Percentiles rank a stretch among this genome's conserved stretches.
phyloP scores from a whole-genome alignment of 2,113 vertebrate species.

The Microcebus ravelobensis region DNA sequence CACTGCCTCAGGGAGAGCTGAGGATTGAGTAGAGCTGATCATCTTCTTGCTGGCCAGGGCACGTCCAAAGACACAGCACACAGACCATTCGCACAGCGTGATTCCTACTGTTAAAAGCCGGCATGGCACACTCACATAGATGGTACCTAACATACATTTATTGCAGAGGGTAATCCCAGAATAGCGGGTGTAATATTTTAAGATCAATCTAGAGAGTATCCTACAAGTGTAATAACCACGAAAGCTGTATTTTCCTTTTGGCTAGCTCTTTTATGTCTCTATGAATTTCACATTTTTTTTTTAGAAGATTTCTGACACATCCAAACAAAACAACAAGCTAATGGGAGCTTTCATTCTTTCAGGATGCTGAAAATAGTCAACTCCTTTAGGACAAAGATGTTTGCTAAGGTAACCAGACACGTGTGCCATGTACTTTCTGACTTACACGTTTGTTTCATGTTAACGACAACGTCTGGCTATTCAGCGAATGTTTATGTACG shows the following conservation, averaged over 20 bases:
- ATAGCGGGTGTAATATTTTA: not conserved
- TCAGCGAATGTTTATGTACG: not conserved
- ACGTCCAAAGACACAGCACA: not conserved
- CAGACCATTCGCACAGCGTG: not conserved
- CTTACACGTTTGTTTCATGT: not conserved
- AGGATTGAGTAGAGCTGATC: not conserved
- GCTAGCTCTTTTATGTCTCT: not conserved
- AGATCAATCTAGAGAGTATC: not conserved
- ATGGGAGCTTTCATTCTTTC: not conserved
- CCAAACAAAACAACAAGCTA: not conserved
- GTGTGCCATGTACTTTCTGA: not conserved
- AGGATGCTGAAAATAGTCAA: not conserved
- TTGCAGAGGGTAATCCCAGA: not conserved
- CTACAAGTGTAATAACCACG: not conserved
- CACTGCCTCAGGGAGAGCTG: accelerated
- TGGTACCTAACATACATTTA: not conserved
- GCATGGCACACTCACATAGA: not conserved
- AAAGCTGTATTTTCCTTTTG: not conserved
- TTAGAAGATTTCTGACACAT: not conserved
- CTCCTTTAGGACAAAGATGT: not conserved
- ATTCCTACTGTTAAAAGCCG: not conserved
- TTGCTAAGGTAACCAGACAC: not conserved
- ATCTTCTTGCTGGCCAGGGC: not conserved
- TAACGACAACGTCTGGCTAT: not conserved
- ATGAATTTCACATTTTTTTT: not conserved